A percentile compares a stretch with the other conserved stretches of the same genome.
These are phyloP conservation scores for Caenorhabditis latens DNA, from an alignment of 1,140 invertebrate species.

Conservation along the genomic window DNA sequence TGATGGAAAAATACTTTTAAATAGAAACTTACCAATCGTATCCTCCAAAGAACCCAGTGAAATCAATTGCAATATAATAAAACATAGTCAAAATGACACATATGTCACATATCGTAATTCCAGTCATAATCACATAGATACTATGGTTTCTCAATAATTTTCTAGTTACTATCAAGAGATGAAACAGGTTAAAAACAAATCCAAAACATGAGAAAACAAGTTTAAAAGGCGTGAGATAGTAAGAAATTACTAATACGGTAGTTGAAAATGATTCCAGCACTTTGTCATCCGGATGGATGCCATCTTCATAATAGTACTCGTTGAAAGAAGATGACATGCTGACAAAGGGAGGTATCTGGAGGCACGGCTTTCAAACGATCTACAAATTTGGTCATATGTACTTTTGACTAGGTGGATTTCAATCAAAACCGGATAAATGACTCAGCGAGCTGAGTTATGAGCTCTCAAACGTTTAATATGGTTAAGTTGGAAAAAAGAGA, in stretches of 20 bases:
- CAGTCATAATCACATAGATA: constrained; percentile 5
- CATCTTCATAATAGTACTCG: not conserved
- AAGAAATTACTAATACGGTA: not conserved
- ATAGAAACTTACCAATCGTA: not conserved
- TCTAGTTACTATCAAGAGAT: not conserved
- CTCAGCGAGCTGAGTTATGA: too few species aligned
- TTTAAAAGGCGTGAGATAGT: not conserved
- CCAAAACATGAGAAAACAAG: not conserved
- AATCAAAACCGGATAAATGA: too few species aligned
- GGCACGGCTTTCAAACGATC: too few species aligned
- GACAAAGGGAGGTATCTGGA: too few species aligned
- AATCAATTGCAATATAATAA: not conserved
- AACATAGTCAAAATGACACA: not conserved
- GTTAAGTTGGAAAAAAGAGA: too few species aligned
- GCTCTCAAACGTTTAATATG: too few species aligned
- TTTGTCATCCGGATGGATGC: not conserved
- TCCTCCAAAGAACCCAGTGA: not conserved
- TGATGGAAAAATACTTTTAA: not conserved
- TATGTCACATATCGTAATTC: not conserved
- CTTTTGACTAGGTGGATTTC: too few species aligned
- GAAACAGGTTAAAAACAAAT: not conserved
- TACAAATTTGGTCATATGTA: too few species aligned
- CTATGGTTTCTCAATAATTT: not conserved
- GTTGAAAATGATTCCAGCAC: not conserved
- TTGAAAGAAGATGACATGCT: not conserved